These are phyloP conservation scores for Aporophyla nigra DNA, from an alignment of 2,888 invertebrate species.

Conservation along the genomic window DNA sequence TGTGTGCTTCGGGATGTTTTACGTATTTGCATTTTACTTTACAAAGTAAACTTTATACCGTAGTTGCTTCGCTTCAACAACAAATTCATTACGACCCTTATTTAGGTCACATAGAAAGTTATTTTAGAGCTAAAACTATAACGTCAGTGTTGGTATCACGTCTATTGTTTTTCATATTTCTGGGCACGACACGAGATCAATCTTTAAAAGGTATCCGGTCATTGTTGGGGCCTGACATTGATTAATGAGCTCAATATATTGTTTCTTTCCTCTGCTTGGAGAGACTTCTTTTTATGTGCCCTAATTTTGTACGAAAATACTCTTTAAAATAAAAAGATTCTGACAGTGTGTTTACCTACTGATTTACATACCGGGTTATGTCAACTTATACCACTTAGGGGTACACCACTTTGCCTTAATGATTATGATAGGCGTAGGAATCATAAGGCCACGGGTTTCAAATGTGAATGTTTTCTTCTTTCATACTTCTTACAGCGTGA, in stretches of 20 bases:
- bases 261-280: slow-evolving; percentile 74
- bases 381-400: no score
- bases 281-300: slow-evolving; percentile 63
- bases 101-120: slow-evolving; percentile 3
- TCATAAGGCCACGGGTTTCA: no score
- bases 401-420: no score
- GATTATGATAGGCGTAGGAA: no score
- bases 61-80: slow-evolving; percentile 19
- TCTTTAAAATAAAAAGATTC: slow-evolving; percentile 17
- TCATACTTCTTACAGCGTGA: no score
- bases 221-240: slow-evolving; percentile 80
- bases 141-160: slow-evolving; percentile 27
- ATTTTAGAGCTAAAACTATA: slow-evolving; percentile 31
- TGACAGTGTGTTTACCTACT: not conserved
- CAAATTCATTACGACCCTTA: slow-evolving; percentile 16
- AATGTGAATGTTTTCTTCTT: no score
- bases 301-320: slow-evolving; percentile 39
- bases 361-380: not conserved
- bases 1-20: slow-evolving; percentile 36
- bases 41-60: slow-evolving; percentile 32
- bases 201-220: slow-evolving; percentile 77
- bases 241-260: slow-evolving; percentile 81
- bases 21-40: slow-evolving; percentile 51
- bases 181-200: slow-evolving; percentile 66
- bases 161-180: slow-evolving; percentile 65